Conservation (phyloP, 2,797 vertebrate species). For the Pseudomugil gertrudae region DNA sequence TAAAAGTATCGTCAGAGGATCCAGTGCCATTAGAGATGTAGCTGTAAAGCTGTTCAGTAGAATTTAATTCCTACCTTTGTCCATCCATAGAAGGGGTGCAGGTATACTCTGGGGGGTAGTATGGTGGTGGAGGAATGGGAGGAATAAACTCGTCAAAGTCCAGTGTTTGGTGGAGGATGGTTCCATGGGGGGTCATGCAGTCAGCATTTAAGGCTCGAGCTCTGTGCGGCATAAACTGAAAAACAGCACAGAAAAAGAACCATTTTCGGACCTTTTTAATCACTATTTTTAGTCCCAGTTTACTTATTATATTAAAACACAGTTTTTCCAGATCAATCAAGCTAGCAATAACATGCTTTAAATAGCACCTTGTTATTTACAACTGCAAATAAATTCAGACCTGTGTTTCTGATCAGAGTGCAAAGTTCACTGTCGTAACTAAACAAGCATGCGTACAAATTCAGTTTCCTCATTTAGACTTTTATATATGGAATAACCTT, state of each 20-base stretch:
- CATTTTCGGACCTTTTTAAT: slow-evolving; percentile 4
- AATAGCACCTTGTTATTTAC: background rate
- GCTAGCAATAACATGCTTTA: background rate
- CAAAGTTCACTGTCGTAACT: background rate
- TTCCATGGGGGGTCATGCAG: slow-evolving; percentile 93
- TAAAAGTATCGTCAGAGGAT: slow-evolving; percentile 12
- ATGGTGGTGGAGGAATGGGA: slow-evolving; percentile 95
- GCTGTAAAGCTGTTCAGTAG: slow-evolving; percentile 16
- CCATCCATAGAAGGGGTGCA: slow-evolving; percentile 90
- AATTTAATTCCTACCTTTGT: slow-evolving; percentile 85
- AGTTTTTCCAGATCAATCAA: background rate
- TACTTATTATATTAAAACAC: slow-evolving; percentile 14
- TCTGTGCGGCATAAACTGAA: slow-evolving; percentile 95
- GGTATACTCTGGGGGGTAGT: slow-evolving; percentile 97
- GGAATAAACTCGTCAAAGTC: slow-evolving; percentile 98
- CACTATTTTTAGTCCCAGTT: slow-evolving; percentile 6
- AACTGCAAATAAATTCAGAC: slow-evolving; percentile 1
- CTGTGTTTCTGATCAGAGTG: slow-evolving; percentile 6
- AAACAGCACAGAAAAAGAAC: slow-evolving; percentile 48
- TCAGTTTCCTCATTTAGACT: slow-evolving; percentile 22
- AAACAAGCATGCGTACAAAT: background rate
- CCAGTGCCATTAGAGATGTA: slow-evolving; percentile 1
- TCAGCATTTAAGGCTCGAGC: slow-evolving; percentile 85
- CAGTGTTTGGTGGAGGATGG: slow-evolving; percentile 92
- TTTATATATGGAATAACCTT: slow-evolving; percentile 45